Base-by-base conservation (phyloP, 2,113 vertebrate genomes). In the Benitochromis conjunctus region DNA sequence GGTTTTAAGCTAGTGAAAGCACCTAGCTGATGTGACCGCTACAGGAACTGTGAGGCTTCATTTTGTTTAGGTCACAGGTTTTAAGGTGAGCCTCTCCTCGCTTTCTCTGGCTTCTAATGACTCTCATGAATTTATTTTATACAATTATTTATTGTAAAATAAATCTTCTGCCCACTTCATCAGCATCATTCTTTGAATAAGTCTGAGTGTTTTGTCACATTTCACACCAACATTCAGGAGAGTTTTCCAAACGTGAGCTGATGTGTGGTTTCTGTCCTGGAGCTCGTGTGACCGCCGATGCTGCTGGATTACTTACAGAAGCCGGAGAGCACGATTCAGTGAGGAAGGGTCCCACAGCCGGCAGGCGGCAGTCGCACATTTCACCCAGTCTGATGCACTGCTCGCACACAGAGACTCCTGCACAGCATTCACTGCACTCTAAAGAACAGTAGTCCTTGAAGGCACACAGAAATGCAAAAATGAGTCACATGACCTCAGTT, bases 321-420 rank as follows among this genome's bases (percentile, higher is more conserved):
- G 34, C 24, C 0, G 92, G 86, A 4, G 96, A 93, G 51, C 97
- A 97, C 36, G 91, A 93, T 8, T 74, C 53, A 79, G 94, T 91
- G 90, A 97, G 89, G 81, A 91, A 97, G 5, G 84, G 77, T 48
- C 81, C 88, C 13, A 96, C 18, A 6, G 92, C 92, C 0, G 97
- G 97, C 36, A 96, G 78, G 7, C 81, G 92, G 81, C 95, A 97
- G 92, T 98, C 91, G 14, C 97, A 98, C 57, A 95, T 91, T 89
- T 97, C 95, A 0, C 95, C 97, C 24, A 97, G 94, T 56, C 89
- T 92, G 88, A 96, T 93, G 91, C 97, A 98, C 74, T 93, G 95
- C 13, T 97, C 97, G 24, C 94, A 96, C 2, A 95, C 55, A 14
- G 94, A 94, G 2, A 95, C 29, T 43, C 74, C 41, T 5, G 95